phyloP scores from a whole-genome alignment of 2,888 invertebrate species.

The Drosophila formosana region DNA sequence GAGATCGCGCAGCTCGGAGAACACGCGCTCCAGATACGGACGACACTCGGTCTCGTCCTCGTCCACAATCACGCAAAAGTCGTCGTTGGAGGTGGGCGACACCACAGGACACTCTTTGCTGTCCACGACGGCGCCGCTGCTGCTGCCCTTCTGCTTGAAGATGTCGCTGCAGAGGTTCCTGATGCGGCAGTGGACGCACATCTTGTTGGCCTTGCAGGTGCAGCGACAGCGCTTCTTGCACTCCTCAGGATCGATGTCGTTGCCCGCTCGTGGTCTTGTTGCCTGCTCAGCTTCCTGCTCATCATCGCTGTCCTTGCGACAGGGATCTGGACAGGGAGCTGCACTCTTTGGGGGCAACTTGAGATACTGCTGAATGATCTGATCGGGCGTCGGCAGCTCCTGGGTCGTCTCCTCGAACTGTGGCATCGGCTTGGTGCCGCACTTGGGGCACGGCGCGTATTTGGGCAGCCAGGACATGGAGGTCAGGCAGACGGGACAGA shows the following conservation, averaged over 20 bases:
- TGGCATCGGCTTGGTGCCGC: constrained; percentile 75
- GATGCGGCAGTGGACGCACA: constrained; percentile 79
- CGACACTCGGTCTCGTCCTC: constrained; percentile 64
- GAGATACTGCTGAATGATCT: constrained; percentile 72
- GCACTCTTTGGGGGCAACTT: constrained; percentile 22
- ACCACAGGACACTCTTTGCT: constrained; percentile 41
- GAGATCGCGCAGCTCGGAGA: constrained; percentile 74
- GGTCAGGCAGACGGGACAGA: constrained; percentile 81
- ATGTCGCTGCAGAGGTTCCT: constrained; percentile 74
- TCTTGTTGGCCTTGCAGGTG: constrained; percentile 66
- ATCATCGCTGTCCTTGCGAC: constrained; percentile 4
- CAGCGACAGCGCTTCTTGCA: constrained; percentile 50
- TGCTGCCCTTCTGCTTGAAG: constrained; percentile 7
- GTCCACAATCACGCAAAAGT: constrained; percentile 63
- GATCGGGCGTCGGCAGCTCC: constrained; percentile 67
- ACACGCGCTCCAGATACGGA: constrained; percentile 76
- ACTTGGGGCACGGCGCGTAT: constrained; percentile 83
- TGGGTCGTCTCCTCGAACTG: constrained; percentile 41
- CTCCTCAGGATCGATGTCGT: not conserved
- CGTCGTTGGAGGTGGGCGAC: constrained; percentile 42
- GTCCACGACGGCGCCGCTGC: no score
- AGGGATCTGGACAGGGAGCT: constrained; percentile 37
- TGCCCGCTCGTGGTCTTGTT: not conserved
- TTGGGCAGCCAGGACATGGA: constrained; percentile 84
- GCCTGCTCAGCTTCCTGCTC: not conserved